Evolutionary conservation across 1,140 invertebrate species (phyloP), one percentile per base, ranked within the genome.

Genomic region (Anastrepha ludens): DNA sequence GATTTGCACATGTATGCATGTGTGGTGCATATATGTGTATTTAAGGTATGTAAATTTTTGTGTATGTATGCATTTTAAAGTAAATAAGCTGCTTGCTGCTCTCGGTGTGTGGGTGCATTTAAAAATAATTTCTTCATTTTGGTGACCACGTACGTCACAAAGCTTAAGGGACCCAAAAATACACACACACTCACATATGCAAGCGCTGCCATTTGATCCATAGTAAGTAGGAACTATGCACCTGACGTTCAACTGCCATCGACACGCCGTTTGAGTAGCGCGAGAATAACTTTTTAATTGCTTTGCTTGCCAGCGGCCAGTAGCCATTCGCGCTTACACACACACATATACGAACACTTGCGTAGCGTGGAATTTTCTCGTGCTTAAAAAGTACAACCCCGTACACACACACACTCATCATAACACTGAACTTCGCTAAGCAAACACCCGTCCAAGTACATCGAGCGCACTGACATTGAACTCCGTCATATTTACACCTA

Each of bases 381-480:
- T 55, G 50, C 50, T 55, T 55, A 55, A 55, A 55, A 55, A 55
- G 50, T 55, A 55, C 11, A 55, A 6, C 11, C 50, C 50, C 50
- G 8, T 29, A 39, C 9, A 50, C 41, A 50, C 44, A 47, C 70
- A 50, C 13, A 47, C 44, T 17, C 15, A 20, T 41, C n/a, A 4
- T 62, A n/a, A 74, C 39, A 17, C 70, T 47, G 44, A 44, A 74
- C 70, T 74, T 74, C 70, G 41, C 41, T 74, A 74, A 74, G 70
- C 44, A 74, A 44, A 74, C 44, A 74, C 70, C 5, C 44, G 44
- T 17, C 13, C 44, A 74, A 74, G 13, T 74, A 41, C 70, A 15
- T 11, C 70, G 17, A 74, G 70, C 44, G 70, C 70, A 74, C 70
- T 74, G 70, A 74, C 70, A 74, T 74, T 74, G 70, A 74, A 74